Base-by-base conservation (phyloP, 1,140 invertebrate species). In the Bombus fervidus region DNA sequence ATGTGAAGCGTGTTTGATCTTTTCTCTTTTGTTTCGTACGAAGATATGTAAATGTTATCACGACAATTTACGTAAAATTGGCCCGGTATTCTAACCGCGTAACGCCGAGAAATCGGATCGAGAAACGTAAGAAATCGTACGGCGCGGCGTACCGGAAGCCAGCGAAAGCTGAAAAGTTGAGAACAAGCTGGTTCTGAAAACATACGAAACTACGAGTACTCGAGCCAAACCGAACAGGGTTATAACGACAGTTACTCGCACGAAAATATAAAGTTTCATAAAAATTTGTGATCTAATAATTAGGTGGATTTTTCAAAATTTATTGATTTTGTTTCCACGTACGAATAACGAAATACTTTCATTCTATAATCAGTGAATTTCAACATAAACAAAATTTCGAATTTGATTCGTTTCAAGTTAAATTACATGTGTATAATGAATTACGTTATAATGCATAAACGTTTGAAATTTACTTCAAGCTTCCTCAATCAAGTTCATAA, bases 81-180 rank as follows among this genome's bases (percentile, higher is more conserved):
- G 62, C 57, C 76, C 72, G 47, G 81, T 89, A 89, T 83, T 89
- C 85, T 62, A 66, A 47, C 47, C 78, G 74, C 87, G 81, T 89
- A 84, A 89, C 81, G 53, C 41, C 77, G 84, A 83, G 88, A 89
- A 89, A 89, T 89, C 71, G 59, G 75, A 75, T 59, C 79, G 53
- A 47, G 53, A 64, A 78, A 62, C 72, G 78, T 72, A 77, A 76
- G 79, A 89, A 89, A 83, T 43, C 69, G 79, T 22, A 34, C 53
- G 64, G 43, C 28, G 18, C 47, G 47, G 47, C 66, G 53, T 76
- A 43, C 75, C 77, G 83, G 84, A 89, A 89, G 72, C n/a, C 68
- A 15, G 64, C 69, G 74, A 83, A 81, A 86, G 81, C 87, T 89
- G 85, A 86, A 86, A 89, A 88, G 64, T 78, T 53, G 34, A 59